Evolutionary conservation across 2,888 invertebrate species (phyloP).

Genomic region (Diplolepis rosae): DNA sequence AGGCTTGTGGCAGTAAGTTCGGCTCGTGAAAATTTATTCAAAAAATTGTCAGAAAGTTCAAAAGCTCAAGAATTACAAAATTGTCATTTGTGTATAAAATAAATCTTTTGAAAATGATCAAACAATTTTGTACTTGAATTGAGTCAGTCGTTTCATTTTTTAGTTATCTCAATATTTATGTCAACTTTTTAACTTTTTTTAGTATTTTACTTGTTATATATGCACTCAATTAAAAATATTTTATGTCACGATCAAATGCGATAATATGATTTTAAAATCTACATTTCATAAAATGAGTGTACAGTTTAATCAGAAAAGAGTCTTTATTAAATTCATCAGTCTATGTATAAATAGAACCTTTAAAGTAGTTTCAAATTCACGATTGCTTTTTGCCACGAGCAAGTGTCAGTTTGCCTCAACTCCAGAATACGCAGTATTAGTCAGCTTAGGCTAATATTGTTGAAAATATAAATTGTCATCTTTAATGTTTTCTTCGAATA

Average conservation of each 20-base stretch:
- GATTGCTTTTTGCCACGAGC: conserved; percentile 17
- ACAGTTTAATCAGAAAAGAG: not conserved
- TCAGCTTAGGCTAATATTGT: conserved; percentile 2
- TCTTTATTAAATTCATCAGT: not conserved
- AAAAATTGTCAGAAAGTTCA: not conserved
- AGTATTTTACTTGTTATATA: not conserved
- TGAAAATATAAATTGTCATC: conserved; percentile 18
- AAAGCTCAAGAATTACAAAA: not conserved
- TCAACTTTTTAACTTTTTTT: not conserved
- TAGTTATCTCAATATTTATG: not conserved
- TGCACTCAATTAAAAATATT: not conserved
- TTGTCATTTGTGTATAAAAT: too few relatives aligned
- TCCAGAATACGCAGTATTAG: conserved; percentile 11
- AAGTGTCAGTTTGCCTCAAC: not conserved
- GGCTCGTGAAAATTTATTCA: conserved; percentile 37
- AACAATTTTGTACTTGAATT: not conserved
- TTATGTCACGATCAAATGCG: not conserved
- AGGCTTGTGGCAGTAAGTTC: conserved; percentile 33
- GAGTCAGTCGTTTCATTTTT: not conserved
- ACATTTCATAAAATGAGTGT: not conserved
- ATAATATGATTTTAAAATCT: not conserved
- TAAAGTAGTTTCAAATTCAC: conserved; percentile 3
- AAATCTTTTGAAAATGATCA: not conserved
- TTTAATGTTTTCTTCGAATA: not conserved
- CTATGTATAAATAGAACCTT: not conserved